These are phyloP conservation scores for Glyptemys insculpta DNA, from an alignment of 2,797 vertebrate genomes.

Conservation along the genomic window DNA sequence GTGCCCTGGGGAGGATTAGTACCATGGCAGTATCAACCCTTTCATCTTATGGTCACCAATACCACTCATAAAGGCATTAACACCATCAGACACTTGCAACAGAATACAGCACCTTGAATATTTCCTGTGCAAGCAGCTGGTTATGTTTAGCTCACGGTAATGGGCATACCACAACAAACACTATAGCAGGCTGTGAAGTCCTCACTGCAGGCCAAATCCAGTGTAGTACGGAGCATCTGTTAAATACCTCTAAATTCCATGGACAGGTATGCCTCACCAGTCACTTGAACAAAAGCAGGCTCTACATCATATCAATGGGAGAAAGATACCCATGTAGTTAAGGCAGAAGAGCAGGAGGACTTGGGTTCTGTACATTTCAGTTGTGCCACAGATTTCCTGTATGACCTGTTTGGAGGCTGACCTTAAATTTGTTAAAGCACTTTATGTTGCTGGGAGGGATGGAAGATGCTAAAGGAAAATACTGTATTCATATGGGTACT, in stretches of 20 bases:
- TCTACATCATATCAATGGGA: not conserved
- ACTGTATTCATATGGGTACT: not conserved
- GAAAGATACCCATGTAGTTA: not conserved
- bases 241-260: not conserved
- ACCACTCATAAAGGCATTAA: not conserved
- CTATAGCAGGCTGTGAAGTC: not conserved
- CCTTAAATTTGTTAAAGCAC: not conserved
- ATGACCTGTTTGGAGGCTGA: not conserved
- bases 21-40: not conserved
- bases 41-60: not conserved
- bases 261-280: not conserved
- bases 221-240: not conserved
- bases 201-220: not conserved
- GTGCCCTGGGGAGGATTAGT: not conserved
- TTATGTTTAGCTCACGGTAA: not conserved
- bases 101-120: not conserved
- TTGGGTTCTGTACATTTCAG: not conserved
- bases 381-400: not conserved
- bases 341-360: not conserved
- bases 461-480: not conserved
- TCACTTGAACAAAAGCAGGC: not conserved
- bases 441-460: not conserved
- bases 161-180: not conserved
- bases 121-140: not conserved
- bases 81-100: not conserved